phyloP scores from a whole-genome alignment of 2,113 vertebrate species.

The Ictalurus furcatus region DNA sequence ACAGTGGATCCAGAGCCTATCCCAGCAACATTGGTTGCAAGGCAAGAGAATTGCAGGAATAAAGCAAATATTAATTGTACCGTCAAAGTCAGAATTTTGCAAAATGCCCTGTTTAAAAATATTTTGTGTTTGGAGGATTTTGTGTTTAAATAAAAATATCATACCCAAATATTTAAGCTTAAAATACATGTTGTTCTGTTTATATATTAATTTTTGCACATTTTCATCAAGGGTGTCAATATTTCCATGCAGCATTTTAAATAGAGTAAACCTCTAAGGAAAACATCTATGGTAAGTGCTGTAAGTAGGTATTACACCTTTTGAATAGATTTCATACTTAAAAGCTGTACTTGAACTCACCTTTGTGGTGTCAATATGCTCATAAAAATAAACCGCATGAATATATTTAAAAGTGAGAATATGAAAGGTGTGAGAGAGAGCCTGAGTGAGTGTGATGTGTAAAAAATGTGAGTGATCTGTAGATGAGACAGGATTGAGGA shows the following conservation, averaged over 20 bases:
- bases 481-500: slow-evolving; percentile 35
- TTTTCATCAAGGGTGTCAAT: not conserved
- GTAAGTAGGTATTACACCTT: not conserved
- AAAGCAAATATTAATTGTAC: not conserved
- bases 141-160: not conserved
- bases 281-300: not conserved
- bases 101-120: not conserved
- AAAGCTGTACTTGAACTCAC: no score
- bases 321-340: not conserved
- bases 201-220: not conserved
- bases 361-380: not conserved
- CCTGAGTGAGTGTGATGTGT: not conserved
- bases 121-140: not conserved
- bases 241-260: not conserved
- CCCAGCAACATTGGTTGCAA: no score
- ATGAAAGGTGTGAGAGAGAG: not conserved
- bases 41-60: not conserved
- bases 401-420: not conserved
- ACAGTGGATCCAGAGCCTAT: no score
- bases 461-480: slow-evolving; percentile 15
- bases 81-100: not conserved
- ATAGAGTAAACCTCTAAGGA: not conserved
- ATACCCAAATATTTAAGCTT: not conserved
- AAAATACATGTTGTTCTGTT: not conserved
- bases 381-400: not conserved